A percentile compares a stretch with the other conserved stretches of the same genome.
Conservation (phyloP, 2,113 vertebrate species). For the Ceyx melanurus region DNA sequence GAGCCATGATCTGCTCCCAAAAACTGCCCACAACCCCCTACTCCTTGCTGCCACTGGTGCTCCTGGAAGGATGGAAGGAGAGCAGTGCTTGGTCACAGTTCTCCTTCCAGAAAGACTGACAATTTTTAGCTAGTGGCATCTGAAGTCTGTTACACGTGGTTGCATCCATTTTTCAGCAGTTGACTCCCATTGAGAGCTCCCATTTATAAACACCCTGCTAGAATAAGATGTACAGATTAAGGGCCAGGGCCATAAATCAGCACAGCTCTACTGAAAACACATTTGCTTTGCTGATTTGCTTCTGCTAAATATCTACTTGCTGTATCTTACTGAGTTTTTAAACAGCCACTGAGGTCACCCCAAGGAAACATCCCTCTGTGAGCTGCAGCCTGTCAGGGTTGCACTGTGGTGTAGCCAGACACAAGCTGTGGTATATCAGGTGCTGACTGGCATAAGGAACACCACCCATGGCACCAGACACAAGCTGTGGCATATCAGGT, state of each 20-base stretch:
- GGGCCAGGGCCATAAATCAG: slow-evolving; percentile 9
- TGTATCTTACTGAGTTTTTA: background rate
- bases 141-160: background rate
- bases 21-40: background rate
- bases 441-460: too few species aligned
- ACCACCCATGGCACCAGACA: too few species aligned
- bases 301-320: background rate
- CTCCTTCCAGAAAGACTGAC: background rate
- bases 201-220: background rate
- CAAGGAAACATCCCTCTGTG: background rate
- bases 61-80: background rate
- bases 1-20: background rate
- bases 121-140: background rate
- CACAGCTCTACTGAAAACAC: background rate
- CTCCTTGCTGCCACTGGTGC: background rate
- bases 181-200: background rate
- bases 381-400: background rate
- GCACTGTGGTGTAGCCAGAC: accelerated
- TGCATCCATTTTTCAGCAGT: background rate
- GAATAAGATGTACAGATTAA: background rate
- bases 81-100: background rate
- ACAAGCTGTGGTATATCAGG: too few species aligned
- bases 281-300: slow-evolving; percentile 10
- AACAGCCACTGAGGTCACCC: background rate
- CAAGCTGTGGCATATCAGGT: background rate